Percentiles rank a stretch among this genome's conserved stretches.
Conservation (phyloP, 2,888 invertebrate species). For the Creontiades dilutus region DNA sequence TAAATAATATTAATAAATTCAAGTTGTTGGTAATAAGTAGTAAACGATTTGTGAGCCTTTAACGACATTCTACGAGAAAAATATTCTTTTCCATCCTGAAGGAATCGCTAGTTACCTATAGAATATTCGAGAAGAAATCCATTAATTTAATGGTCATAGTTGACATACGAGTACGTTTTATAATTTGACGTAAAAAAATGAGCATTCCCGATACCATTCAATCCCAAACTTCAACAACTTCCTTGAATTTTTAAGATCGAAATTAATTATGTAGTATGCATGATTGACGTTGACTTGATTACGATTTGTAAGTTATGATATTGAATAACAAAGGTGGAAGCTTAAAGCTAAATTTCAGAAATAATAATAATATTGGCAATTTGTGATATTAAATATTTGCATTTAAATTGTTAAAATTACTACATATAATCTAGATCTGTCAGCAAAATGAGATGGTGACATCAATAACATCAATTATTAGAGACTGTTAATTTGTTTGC, state of each 20-base stretch:
- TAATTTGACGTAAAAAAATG: slow-evolving; percentile 43
- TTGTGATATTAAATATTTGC: slow-evolving; percentile 75
- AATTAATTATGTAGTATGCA: slow-evolving; percentile 49
- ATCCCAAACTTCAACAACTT: slow-evolving; percentile 45
- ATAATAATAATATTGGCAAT: slow-evolving; percentile 70
- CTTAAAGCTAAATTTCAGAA: slow-evolving; percentile 59
- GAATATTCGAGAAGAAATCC: slow-evolving; percentile 62
- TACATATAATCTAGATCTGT: slow-evolving; percentile 67
- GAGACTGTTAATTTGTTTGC: slow-evolving; percentile 72
- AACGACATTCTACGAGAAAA: slow-evolving; percentile 66
- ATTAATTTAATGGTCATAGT: slow-evolving; percentile 40
- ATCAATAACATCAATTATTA: slow-evolving; percentile 71
- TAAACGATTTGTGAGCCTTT: slow-evolving; percentile 70
- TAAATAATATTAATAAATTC: slow-evolving; percentile 64
- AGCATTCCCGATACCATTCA: slow-evolving; percentile 59
- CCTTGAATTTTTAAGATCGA: slow-evolving; percentile 44
- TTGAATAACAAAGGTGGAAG: slow-evolving; percentile 54
- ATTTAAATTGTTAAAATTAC: slow-evolving; percentile 74
- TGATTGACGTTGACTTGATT: slow-evolving; percentile 59
- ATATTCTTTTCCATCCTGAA: slow-evolving; percentile 67
- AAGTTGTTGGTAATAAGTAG: slow-evolving; percentile 68
- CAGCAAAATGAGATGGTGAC: slow-evolving; percentile 68
- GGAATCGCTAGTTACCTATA: slow-evolving; percentile 70
- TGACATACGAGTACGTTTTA: slow-evolving; percentile 34
- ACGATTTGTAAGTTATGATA: slow-evolving; percentile 61